Percentiles rank a stretch among this genome's conserved stretches.
phyloP scores from a whole-genome alignment of 2,888 invertebrate genomes.

The Blastobasis adustella region DNA sequence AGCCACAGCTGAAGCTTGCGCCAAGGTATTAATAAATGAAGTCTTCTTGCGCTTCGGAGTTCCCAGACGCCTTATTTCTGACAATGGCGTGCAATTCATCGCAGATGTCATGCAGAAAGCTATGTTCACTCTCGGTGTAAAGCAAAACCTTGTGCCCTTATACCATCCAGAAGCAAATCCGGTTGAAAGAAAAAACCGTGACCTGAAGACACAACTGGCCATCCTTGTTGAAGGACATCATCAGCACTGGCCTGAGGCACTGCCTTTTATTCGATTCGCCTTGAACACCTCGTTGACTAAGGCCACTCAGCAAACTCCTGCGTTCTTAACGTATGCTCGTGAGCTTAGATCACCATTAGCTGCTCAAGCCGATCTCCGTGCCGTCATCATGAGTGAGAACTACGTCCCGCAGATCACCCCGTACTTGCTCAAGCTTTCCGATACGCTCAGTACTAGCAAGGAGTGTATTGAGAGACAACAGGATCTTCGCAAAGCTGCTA shows the following conservation, averaged over 20 bases:
- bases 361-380: background rate
- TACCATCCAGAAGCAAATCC: conserved; percentile 33
- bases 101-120: conserved; percentile 2
- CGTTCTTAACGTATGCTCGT: conserved; percentile 20
- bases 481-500: background rate
- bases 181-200: conserved; percentile 27
- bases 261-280: conserved; percentile 16
- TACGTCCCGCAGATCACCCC: conserved; percentile 1
- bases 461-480: conserved; percentile 4
- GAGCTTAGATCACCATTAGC: conserved; percentile 16
- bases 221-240: conserved; percentile 19
- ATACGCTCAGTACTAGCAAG: background rate
- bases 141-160: conserved; percentile 17
- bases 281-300: conserved; percentile 9
- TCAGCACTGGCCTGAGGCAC: conserved; percentile 14
- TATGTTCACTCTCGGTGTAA: conserved; percentile 6
- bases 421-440: background rate
- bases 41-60: conserved; percentile 15
- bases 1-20: conserved; percentile 16
- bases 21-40: background rate
- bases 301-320: conserved; percentile 16
- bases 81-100: conserved; percentile 15
- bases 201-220: conserved; percentile 20
- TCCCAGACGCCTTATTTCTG: conserved; percentile 10
- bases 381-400: conserved; percentile 3